phyloP scores from a whole-genome alignment of 2,113 vertebrate species.

The Trichomycterus rosablanca region DNA sequence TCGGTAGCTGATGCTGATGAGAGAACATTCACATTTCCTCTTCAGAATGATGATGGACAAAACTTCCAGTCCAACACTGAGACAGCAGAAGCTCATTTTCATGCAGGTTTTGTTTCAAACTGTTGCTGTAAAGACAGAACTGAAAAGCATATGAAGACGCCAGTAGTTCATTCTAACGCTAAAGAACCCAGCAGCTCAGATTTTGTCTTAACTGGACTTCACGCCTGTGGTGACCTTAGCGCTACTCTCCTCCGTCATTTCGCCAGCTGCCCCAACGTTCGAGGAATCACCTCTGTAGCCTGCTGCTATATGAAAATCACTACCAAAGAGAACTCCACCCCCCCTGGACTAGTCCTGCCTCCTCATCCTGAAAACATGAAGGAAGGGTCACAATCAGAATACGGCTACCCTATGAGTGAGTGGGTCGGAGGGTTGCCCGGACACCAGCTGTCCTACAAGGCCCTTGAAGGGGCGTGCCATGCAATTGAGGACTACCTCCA shows the following conservation, averaged over 20 bases:
- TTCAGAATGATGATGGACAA: neutral
- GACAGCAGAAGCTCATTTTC: neutral
- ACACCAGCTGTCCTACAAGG: constrained; percentile 79
- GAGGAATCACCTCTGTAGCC: constrained; percentile 77
- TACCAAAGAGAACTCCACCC: constrained; percentile 51
- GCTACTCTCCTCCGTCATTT: constrained; percentile 83
- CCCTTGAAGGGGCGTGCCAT: constrained; percentile 84
- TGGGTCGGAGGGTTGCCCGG: constrained; percentile 69
- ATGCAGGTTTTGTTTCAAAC: neutral
- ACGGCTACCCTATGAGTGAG: constrained; percentile 79
- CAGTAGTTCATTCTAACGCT: neutral
- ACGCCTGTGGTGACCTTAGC: constrained; percentile 88
- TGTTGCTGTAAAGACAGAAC: neutral
- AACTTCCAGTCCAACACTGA: neutral
- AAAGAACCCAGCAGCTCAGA: constrained; percentile 10
- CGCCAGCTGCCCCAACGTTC: constrained; percentile 66
- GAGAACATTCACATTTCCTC: neutral
- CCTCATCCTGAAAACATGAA: neutral
- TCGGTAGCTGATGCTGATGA: constrained; percentile 5
- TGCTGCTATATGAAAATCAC: constrained; percentile 95
- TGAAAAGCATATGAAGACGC: neutral
- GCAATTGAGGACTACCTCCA: constrained; percentile 76
- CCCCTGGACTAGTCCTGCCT: constrained; percentile 47
- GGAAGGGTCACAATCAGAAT: constrained; percentile 11
- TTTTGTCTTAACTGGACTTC: constrained; percentile 82